Base-by-base conservation (phyloP, 2,797 vertebrate genomes). In the Rhinichthys osculus region DNA sequence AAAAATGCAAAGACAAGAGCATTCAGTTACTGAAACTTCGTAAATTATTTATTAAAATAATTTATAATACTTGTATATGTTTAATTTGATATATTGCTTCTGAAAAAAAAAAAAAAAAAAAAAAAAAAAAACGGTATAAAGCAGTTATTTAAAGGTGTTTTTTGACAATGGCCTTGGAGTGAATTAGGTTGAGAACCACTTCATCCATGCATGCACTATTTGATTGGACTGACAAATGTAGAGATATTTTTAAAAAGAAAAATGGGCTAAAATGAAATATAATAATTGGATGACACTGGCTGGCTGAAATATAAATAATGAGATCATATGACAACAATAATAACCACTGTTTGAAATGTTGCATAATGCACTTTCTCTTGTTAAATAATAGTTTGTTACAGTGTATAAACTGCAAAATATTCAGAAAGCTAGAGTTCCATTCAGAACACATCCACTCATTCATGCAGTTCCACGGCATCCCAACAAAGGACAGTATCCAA, bases 391-490 rank as follows among this genome's bases (percentile, higher is more conserved):
- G 35, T 59, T 4, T 40, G 2, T 23, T 59, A 13, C 35, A 23
- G 50, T 73, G 16, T 52, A 33, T n/a, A 44, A 35, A 35, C 47
- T 35, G 19, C 19, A 38, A 52, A 57, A 4, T 77, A 62, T 78
- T 42, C 1, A 5, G 76, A 42, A 78, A n/a, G 23, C 35, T 40
- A 5, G 1, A 16, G 23, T 27, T 78, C 35, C 33, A n/a, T 40
- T 78, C 35, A 38, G 30, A 76, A 76, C 73, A 38, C 30, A 76
- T 38, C 11, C 11, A 74, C 27, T 52, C 47, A 77, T 59, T 78
- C 23, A 27, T 23, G 78, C 27, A 33, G 16, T 6, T 57, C 50
- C 33, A n/a, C 1, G 11, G 16, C 6, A 38, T 54, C 57, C 33
- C 35, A 57, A 16, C 50, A 57, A 77, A 38, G 19, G 33, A 35